Evolutionary conservation across 2,797 vertebrate species (phyloP).

Genomic region (Molothrus ater): DNA sequence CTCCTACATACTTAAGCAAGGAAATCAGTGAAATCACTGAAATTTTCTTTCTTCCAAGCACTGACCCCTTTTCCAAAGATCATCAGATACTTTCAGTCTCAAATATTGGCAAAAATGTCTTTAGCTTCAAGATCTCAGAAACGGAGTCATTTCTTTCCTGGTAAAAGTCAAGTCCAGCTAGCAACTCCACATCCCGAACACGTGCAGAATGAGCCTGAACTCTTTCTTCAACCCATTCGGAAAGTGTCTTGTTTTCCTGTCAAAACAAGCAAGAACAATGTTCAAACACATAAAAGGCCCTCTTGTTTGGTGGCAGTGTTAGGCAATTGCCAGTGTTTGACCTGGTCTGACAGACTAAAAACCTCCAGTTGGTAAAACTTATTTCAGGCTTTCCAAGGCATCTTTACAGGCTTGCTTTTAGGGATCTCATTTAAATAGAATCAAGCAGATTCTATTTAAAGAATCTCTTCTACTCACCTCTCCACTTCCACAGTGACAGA

Average conservation of each 20-base stretch:
- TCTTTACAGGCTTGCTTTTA: neutral
- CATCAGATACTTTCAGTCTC: slow-evolving; percentile 64
- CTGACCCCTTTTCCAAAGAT: neutral
- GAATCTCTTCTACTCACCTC: neutral
- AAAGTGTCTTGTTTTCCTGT: slow-evolving; percentile 72
- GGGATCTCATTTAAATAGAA: neutral
- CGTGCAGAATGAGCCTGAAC: slow-evolving; percentile 83
- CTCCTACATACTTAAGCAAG: neutral
- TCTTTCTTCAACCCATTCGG: slow-evolving; percentile 85
- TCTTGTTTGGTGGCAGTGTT: neutral
- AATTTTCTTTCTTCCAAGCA: neutral
- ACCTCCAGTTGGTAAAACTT: neutral
- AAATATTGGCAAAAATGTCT: slow-evolving; percentile 85
- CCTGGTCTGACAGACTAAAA: neutral
- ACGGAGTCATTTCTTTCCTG: slow-evolving; percentile 80
- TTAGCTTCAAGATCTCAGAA: slow-evolving; percentile 86
- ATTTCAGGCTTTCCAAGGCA: neutral
- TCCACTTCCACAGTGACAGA: neutral
- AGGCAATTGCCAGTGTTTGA: neutral
- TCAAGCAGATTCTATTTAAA: neutral
- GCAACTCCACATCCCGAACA: slow-evolving; percentile 89
- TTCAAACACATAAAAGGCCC: neutral
- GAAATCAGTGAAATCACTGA: neutral
- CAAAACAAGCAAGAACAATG: slow-evolving; percentile 33
- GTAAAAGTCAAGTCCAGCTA: slow-evolving; percentile 94